These are phyloP conservation scores for Pyrrhura leucotis DNA, from an alignment of 2,797 vertebrate species.

Conservation along the genomic window DNA sequence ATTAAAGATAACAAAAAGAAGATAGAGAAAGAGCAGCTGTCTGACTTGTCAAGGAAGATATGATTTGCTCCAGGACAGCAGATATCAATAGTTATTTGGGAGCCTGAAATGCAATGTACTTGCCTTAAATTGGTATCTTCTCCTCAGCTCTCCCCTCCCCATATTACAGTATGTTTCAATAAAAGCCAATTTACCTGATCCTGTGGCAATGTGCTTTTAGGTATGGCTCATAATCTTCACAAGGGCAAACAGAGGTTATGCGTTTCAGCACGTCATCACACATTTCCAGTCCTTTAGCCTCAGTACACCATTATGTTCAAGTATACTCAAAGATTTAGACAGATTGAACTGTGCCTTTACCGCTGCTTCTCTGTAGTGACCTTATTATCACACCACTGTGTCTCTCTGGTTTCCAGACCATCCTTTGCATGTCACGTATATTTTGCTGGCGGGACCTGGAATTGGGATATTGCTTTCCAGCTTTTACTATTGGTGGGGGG, in stretches of 20 bases:
- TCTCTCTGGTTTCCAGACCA: not conserved
- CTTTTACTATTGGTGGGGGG: not conserved
- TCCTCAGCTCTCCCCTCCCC: not conserved
- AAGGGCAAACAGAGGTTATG: conserved; percentile 45
- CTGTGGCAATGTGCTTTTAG: conserved; percentile 11
- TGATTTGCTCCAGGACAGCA: conserved; percentile 60
- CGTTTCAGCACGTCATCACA: not conserved
- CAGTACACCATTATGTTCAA: not conserved
- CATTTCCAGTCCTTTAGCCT: conserved; percentile 24
- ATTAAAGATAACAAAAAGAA: conserved; percentile 57
- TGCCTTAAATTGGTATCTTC: conserved; percentile 51
- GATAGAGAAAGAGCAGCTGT: conserved; percentile 51
- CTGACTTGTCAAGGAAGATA: conserved; percentile 43
- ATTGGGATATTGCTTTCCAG: not conserved
- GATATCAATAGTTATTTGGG: conserved; percentile 66
- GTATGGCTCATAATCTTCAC: conserved; percentile 46
- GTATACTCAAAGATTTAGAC: not conserved
- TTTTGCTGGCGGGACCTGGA: not conserved
- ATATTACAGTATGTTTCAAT: conserved; percentile 51
- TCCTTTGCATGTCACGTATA: not conserved
- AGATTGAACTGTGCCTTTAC: not conserved
- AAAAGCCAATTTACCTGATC: conserved; percentile 56
- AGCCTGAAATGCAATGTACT: conserved; percentile 40
- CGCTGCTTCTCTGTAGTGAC: not conserved
- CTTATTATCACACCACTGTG: not conserved